phyloP scores from a whole-genome alignment of 1,140 invertebrate species.

The Macrosteles quadrilineatus region DNA sequence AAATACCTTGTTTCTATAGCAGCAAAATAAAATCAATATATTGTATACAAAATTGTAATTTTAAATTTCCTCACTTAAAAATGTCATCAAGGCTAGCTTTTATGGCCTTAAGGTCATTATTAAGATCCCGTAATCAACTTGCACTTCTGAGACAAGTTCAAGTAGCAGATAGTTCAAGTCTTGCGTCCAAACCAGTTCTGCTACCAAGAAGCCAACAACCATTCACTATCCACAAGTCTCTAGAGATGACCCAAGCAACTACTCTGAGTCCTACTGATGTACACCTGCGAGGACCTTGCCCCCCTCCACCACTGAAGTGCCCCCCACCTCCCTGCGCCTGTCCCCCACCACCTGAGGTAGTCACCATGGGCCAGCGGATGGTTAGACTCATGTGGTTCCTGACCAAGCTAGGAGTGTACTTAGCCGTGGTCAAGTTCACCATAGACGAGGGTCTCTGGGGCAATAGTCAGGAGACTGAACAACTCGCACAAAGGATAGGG shows the following conservation, averaged over 20 bases:
- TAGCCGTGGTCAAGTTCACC: constrained; percentile 7
- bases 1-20: too few species aligned
- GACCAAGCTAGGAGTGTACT: constrained; percentile 3
- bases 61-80: too few species aligned
- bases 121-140: too few species aligned
- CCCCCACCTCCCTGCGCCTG: constrained; percentile 1
- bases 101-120: too few species aligned
- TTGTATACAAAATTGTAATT: too few species aligned
- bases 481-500: background rate
- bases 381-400: background rate
- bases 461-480: background rate
- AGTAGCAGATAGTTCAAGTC: too few species aligned
- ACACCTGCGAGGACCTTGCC: background rate
- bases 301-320: background rate
- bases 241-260: background rate
- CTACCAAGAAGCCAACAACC: too few species aligned
- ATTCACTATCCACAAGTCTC: too few species aligned
- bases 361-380: background rate
- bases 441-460: constrained; percentile 12
- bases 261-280: background rate
- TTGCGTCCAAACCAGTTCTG: too few species aligned
- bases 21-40: too few species aligned
- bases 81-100: too few species aligned
- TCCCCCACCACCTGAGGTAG: background rate
- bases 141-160: too few species aligned